Conservation (phyloP, 2,797 vertebrate genomes). For the Fratercula arctica region DNA sequence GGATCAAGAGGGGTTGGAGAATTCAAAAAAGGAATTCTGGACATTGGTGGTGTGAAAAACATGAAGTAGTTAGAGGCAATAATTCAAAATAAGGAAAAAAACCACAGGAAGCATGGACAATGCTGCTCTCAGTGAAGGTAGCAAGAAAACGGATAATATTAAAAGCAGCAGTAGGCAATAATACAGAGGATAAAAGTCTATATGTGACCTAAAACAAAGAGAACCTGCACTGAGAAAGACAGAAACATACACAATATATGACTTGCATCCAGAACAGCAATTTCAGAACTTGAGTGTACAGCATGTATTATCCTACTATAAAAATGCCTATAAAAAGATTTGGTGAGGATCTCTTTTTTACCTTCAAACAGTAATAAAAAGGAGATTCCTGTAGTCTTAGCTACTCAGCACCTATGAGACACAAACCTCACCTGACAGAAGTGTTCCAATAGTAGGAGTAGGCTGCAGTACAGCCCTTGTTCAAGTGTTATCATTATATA, state of each 20-base stretch:
- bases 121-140: neutral
- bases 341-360: neutral
- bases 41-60: neutral
- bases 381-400: neutral
- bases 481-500: neutral
- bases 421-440: neutral
- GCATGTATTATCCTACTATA: neutral
- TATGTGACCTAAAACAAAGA: neutral
- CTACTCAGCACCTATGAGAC: neutral
- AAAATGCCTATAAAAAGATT: neutral
- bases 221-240: neutral
- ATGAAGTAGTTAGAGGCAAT: neutral
- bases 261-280: neutral
- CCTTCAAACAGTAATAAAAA: neutral
- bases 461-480: neutral
- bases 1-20: neutral
- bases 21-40: neutral
- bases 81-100: neutral
- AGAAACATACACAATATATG: neutral
- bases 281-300: neutral
- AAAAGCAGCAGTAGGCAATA: neutral
- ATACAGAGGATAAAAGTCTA: neutral
- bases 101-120: neutral
- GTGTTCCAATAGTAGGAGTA: neutral
- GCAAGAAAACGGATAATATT: neutral